Evolutionary conservation across 2,888 invertebrate species (phyloP).

Genomic region (Bembecia ichneumoniformis): DNA sequence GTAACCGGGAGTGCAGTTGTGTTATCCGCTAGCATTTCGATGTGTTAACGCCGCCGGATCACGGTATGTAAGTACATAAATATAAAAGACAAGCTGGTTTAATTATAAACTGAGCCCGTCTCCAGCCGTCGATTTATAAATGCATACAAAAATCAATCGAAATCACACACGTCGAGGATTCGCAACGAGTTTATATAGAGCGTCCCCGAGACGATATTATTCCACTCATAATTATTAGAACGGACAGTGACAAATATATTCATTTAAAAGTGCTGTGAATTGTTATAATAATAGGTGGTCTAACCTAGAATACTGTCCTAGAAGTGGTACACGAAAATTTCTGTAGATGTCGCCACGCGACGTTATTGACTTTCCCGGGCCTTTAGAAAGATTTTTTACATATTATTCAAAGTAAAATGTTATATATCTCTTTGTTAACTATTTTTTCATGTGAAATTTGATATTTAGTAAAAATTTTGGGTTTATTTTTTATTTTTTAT

Average conservation of each 20-base stretch:
- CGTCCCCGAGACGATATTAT: background rate
- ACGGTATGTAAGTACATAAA: conserved; percentile 46
- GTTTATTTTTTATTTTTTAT: too few species aligned
- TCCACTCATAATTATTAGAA: background rate
- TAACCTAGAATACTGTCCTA: conserved; percentile 21
- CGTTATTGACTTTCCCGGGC: conserved; percentile 25
- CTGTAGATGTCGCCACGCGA: conserved; percentile 39
- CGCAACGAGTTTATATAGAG: background rate
- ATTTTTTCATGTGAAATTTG: too few species aligned
- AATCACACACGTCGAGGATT: background rate
- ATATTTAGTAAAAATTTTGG: too few species aligned
- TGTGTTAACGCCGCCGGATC: conserved; percentile 4
- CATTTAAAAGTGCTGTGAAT: background rate
- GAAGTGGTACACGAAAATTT: conserved; percentile 11
- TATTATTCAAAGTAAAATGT: too few species aligned
- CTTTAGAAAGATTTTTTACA: too few species aligned
- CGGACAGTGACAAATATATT: background rate
- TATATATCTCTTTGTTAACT: too few species aligned
- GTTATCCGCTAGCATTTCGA: background rate
- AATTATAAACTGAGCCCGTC: conserved; percentile 50
- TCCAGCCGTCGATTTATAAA: background rate
- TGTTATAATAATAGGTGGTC: background rate
- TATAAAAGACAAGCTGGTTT: conserved; percentile 6
- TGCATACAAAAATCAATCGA: background rate
- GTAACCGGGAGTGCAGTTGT: background rate